Conservation (phyloP, 2,113 vertebrate species). For the Chlorodrepanis virens region DNA sequence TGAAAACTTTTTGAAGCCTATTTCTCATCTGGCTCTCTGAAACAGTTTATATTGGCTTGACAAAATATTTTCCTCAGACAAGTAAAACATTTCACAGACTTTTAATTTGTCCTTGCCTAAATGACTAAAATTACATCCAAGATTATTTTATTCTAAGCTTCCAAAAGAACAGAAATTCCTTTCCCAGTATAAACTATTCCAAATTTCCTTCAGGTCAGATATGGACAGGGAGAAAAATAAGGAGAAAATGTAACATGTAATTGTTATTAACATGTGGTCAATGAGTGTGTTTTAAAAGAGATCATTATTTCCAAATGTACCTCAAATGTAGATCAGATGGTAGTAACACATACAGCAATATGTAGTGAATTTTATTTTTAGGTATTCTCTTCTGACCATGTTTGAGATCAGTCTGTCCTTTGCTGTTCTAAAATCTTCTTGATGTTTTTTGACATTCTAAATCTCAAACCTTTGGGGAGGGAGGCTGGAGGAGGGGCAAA, state of each 20-base stretch:
- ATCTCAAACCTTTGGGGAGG: background rate
- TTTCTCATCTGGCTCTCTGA: background rate
- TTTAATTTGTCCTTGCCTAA: background rate
- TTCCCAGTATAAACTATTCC: background rate
- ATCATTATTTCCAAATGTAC: background rate
- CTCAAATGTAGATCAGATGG: background rate
- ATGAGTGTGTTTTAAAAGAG: background rate
- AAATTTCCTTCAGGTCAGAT: background rate
- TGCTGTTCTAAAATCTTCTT: conserved; percentile 14
- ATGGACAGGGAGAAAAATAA: background rate
- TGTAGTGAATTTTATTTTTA: conserved; percentile 11
- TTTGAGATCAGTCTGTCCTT: conserved; percentile 23
- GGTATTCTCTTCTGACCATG: background rate
- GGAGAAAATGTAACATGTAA: background rate
- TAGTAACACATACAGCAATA: background rate
- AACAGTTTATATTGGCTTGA: background rate
- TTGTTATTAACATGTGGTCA: background rate
- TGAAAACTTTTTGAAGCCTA: background rate
- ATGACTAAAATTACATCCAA: background rate
- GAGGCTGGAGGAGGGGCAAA: background rate
- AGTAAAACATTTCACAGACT: background rate
- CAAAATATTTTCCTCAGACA: background rate
- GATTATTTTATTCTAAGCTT: background rate
- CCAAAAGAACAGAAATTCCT: background rate
- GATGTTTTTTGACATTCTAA: conserved; percentile 26